phyloP scores from a whole-genome alignment of 2,888 invertebrate genomes.

The Polymixis flavicincta region DNA sequence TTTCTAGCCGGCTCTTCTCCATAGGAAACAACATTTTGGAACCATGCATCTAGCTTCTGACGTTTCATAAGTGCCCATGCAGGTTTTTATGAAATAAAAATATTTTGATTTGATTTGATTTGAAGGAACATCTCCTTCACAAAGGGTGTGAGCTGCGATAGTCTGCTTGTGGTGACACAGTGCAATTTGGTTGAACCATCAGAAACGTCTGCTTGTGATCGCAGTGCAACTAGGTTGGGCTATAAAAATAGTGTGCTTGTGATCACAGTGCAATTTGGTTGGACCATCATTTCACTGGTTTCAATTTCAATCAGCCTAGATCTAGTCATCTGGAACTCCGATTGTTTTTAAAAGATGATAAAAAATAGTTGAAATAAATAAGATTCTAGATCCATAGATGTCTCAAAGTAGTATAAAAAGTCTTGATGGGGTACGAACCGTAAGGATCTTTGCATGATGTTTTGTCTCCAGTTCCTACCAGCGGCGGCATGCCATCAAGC shows the following conservation, averaged over 20 bases:
- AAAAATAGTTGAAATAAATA: not conserved
- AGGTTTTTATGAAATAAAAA: too few species aligned
- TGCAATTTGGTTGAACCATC: not conserved
- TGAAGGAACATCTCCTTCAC: not conserved
- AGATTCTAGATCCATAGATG: not conserved
- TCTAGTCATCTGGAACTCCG: not conserved
- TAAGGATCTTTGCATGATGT: not conserved
- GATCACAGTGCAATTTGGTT: too few species aligned
- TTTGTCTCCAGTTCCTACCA: not conserved
- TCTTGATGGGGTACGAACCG: not conserved
- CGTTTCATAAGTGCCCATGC: too few species aligned
- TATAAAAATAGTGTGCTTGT: too few species aligned
- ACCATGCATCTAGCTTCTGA: too few species aligned
- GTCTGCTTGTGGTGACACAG: not conserved
- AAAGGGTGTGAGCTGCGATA: not conserved
- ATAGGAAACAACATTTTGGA: too few species aligned
- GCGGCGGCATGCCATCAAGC: not conserved
- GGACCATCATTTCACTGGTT: not conserved
- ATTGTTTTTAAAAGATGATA: not conserved
- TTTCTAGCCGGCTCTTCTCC: too few species aligned
- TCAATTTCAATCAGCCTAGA: too few species aligned
- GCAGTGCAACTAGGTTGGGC: not conserved
- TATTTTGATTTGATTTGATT: too few species aligned
- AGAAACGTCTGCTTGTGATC: too few species aligned
- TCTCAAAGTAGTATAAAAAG: not conserved